Evolutionary conservation across 2,888 invertebrate species (phyloP), one percentile per base, ranked within the genome.

Genomic region (Nebria salina): DNA sequence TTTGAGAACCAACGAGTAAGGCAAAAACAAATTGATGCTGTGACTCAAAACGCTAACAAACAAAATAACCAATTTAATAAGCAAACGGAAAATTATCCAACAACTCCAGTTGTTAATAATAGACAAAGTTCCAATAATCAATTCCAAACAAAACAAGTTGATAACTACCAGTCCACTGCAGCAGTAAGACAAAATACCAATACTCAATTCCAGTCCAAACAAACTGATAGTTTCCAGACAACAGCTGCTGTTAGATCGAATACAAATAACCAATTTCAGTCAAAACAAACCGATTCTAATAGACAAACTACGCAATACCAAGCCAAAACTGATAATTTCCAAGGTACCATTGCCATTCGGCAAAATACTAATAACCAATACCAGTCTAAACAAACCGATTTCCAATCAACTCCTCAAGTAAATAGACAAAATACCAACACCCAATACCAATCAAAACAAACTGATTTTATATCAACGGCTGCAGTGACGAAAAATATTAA

Each of bases 201-300:
- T 43, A 82, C 82, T 11, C 76, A 73, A 74, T 83, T 76, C 72
- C 75, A 78, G 72, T 75, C 82, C 2, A 85, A 83, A 75, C 84
- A 84, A 81, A 86, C 87, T 5, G 87, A 88, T 82, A 88, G 86
- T 83, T 87, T 86, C 81, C 85, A 86, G 5, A 83, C 85, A 76
- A 76, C 81, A 72, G 66, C 65, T 26, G 75, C 76, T 73, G 76
- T 65, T 25, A 77, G 72, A 76, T 82, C 82, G 78, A 83, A 79
- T 54, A 75, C 83, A 68, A 79, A 83, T 43, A 82, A 83, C 11
- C 76, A 73, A 70, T 83, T 76, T 73, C 75, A 78, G 73, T 75
- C 82, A 3, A 85, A 83, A 75, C 84, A 84, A 81, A 86, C 87
- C 3, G 87, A 88, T 82, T 87, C 86, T 83, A 87, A 86, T 81